Conservation (phyloP, 2,888 invertebrate genomes). For the Drosophila nigricruria region DNA sequence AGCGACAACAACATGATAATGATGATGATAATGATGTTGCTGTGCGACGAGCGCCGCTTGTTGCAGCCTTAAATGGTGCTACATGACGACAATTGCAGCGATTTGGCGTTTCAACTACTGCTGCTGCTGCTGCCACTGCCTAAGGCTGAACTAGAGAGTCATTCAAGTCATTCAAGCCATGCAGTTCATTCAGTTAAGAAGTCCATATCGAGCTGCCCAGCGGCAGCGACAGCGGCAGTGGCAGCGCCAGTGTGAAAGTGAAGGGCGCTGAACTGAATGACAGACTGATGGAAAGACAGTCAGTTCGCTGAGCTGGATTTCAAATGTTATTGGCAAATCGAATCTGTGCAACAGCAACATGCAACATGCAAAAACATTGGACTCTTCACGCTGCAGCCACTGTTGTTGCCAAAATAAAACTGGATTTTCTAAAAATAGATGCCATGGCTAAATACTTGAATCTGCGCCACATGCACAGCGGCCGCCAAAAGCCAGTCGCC, state of each 20-base stretch:
- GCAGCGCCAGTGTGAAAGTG: conserved; percentile 61
- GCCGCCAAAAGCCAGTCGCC: conserved; percentile 68
- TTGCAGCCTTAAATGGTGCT: conserved; percentile 62
- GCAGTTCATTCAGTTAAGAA: conserved; percentile 40
- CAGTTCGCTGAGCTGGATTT: conserved; percentile 1
- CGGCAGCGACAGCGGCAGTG: conserved; percentile 11
- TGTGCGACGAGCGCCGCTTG: conserved; percentile 34
- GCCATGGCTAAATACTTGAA: conserved; percentile 81
- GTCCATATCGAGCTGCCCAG: conserved; percentile 47
- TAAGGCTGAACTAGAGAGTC: conserved; percentile 23
- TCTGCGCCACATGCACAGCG: conserved; percentile 80
- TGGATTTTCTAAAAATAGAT: conserved; percentile 85
- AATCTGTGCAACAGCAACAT: conserved; percentile 17
- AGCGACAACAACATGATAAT: conserved; percentile 9
- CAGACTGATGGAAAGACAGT: conserved; percentile 26
- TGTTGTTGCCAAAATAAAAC: conserved; percentile 73
- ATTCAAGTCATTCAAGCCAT: conserved; percentile 20
- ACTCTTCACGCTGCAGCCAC: conserved; percentile 15
- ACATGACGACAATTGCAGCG: conserved; percentile 55
- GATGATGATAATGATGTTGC: background rate
- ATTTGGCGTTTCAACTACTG: conserved; percentile 56
- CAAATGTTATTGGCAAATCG: conserved; percentile 6
- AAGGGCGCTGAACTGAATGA: conserved; percentile 54
- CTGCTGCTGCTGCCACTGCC: conserved; percentile 8
- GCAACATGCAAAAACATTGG: conserved; percentile 66